These are phyloP conservation scores for Lineus longissimus DNA, from an alignment of 1,140 invertebrate species.

Conservation along the genomic window DNA sequence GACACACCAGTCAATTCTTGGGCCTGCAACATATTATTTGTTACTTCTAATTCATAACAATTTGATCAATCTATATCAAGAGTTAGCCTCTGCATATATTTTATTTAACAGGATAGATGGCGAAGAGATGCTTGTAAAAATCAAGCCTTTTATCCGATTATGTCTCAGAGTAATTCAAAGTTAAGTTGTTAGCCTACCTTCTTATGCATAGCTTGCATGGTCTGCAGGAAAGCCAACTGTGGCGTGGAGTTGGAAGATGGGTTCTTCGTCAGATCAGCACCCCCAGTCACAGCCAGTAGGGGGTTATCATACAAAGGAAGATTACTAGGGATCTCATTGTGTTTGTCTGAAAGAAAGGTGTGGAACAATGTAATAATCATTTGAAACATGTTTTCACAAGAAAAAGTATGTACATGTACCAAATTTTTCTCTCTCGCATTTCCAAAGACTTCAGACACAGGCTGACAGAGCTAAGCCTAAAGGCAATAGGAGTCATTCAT, in stretches of 20 bases:
- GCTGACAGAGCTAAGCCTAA: too few relatives aligned
- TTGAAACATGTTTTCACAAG: too few relatives aligned
- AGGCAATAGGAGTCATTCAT: too few relatives aligned
- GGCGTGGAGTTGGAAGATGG: conserved; percentile 30
- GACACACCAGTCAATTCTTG: conserved; percentile 50
- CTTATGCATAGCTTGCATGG: conserved; percentile 50
- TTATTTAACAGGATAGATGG: background rate
- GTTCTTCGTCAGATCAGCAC: background rate
- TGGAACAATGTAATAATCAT: background rate
- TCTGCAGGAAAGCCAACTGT: conserved; percentile 47
- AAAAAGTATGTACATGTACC: too few relatives aligned
- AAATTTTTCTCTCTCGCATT: too few relatives aligned
- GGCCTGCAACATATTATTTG: conserved; percentile 31
- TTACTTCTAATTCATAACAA: background rate
- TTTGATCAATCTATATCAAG: background rate
- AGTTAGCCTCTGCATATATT: background rate
- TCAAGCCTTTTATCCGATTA: background rate
- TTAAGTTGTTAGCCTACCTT: conserved; percentile 28
- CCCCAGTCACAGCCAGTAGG: conserved; percentile 11
- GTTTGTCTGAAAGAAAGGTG: conserved; percentile 18
- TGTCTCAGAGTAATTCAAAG: background rate
- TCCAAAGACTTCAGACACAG: too few relatives aligned
- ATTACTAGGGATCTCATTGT: conserved; percentile 28
- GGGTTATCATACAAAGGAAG: conserved; percentile 26
- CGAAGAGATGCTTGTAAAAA: background rate